Evolutionary conservation across 1,140 invertebrate genomes (phyloP).

Genomic region (Caligus rogercresseyi): DNA sequence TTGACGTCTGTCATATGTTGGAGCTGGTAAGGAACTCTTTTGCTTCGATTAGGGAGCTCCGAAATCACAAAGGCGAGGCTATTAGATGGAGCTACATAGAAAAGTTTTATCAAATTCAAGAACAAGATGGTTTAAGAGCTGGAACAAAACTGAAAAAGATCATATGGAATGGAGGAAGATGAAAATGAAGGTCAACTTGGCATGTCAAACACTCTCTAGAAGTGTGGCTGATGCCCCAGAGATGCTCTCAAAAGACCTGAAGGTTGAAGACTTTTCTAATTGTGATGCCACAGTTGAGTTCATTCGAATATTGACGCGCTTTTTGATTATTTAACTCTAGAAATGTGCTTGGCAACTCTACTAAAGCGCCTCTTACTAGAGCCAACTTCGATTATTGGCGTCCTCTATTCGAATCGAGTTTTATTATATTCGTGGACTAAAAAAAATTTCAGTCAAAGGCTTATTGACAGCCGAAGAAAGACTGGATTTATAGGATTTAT

Average conservation of each 20-base stretch:
- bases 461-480: conserved; percentile 1
- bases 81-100: not conserved
- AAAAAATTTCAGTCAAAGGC: not conserved
- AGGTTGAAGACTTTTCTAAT: not conserved
- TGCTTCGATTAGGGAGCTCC: not conserved
- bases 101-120: conserved; percentile 3
- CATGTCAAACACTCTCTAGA: not conserved
- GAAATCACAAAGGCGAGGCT: not conserved
- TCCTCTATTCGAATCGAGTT: conserved; percentile 6
- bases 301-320: conserved; percentile 15
- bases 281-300: conserved; percentile 10
- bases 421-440: conserved; percentile 2
- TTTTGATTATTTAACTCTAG: conserved; percentile 23
- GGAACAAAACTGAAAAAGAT: conserved; percentile 12
- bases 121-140: conserved; percentile 1
- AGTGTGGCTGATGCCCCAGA: conserved; percentile 15
- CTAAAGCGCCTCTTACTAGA: conserved; percentile 21
- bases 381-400: conserved; percentile 16
- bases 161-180: conserved; percentile 12
- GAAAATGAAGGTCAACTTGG: conserved; percentile 17
- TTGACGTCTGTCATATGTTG: not conserved
- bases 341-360: conserved; percentile 6
- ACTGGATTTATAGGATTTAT: conserved; percentile 21
- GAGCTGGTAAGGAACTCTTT: conserved; percentile 8
- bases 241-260: not conserved